Evolutionary conservation across 2,888 invertebrate species (phyloP).

Genomic region (Schizaphis graminum): DNA sequence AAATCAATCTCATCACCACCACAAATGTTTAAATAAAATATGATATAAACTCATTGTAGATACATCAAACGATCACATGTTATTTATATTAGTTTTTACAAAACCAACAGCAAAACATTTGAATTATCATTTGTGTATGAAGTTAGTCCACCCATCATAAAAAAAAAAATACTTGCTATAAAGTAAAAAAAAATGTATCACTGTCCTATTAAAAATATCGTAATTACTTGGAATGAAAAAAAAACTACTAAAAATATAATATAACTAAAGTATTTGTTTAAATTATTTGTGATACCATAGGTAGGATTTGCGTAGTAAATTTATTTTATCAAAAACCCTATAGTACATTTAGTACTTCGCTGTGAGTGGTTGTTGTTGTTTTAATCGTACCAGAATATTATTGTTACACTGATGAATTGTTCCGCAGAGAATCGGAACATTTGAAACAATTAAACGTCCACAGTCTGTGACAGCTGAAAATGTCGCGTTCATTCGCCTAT

Average conservation of each 20-base stretch:
- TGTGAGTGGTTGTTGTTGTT: background rate
- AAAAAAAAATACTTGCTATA: background rate
- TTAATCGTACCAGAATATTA: slow-evolving; percentile 15
- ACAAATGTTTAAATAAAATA: background rate
- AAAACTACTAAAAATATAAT: background rate
- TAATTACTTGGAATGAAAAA: background rate
- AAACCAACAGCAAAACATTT: background rate
- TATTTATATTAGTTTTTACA: background rate
- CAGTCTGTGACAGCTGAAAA: background rate
- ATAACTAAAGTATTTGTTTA: background rate
- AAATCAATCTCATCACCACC: too few species aligned
- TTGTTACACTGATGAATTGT: slow-evolving; percentile 33
- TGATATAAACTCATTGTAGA: too few species aligned
- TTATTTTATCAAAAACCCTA: slow-evolving; percentile 32
- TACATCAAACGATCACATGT: background rate
- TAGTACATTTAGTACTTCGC: background rate
- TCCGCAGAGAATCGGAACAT: background rate
- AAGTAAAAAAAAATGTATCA: background rate
- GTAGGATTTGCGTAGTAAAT: slow-evolving; percentile 1
- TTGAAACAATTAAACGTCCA: slow-evolving; percentile 10
- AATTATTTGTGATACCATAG: background rate
- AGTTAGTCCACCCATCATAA: rapidly evolving
- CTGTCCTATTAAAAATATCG: background rate
- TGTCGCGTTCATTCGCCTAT: background rate
- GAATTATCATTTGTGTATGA: background rate